Conservation (phyloP, 2,888 invertebrate species). For the Stenotaenia linearis region DNA sequence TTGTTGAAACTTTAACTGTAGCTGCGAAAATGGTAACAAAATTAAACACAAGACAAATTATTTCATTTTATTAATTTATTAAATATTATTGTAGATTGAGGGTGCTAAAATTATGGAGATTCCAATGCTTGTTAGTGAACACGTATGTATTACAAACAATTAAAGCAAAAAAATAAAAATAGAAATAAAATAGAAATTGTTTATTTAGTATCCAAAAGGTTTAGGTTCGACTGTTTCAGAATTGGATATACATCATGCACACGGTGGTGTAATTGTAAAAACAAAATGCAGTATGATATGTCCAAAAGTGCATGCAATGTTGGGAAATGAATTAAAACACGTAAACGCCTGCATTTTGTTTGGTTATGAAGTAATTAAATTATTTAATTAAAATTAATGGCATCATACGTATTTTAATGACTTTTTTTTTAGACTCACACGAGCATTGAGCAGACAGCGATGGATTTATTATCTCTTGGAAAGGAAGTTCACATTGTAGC, state of each 20-base stretch:
- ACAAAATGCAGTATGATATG: conserved; percentile 71
- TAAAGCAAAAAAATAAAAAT: too few species aligned
- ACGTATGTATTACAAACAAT: neutral
- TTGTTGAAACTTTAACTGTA: neutral
- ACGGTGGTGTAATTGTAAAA: conserved; percentile 60
- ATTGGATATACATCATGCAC: conserved; percentile 58
- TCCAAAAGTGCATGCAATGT: conserved; percentile 57
- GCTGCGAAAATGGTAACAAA: neutral
- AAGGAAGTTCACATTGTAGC: conserved; percentile 67
- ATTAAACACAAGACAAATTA: neutral
- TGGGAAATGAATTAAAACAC: conserved; percentile 54
- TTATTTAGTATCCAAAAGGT: conserved; percentile 57
- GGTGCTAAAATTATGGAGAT: neutral
- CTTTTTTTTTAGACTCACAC: conserved; percentile 61
- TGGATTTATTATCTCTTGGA: conserved; percentile 60
- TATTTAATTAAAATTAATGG: neutral
- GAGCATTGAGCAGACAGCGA: conserved; percentile 71
- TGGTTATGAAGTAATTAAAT: conserved; percentile 57
- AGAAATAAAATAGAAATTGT: neutral
- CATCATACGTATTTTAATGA: neutral
- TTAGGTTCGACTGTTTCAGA: conserved; percentile 66
- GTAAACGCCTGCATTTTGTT: conserved; percentile 58
- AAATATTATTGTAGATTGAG: neutral
- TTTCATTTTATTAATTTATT: neutral
- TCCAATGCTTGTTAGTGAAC: neutral